phyloP scores from a whole-genome alignment of 1,140 invertebrate genomes.

The Aradophagus sp. region DNA sequence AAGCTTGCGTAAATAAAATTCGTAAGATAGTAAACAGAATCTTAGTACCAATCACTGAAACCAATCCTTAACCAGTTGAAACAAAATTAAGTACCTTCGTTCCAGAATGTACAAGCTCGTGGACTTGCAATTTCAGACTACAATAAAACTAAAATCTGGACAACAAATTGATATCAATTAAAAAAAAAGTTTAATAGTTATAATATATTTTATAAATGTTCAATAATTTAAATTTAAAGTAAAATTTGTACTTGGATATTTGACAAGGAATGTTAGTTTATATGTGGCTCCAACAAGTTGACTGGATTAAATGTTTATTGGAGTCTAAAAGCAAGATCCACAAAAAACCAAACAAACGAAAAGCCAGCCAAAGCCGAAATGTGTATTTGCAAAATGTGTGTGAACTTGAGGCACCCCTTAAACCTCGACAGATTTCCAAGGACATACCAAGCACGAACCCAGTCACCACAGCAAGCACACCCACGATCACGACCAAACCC shows the following conservation, averaged over 20 bases:
- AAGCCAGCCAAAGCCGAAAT: neutral
- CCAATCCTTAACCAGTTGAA: constrained; percentile 9
- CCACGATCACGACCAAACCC: constrained; percentile 70
- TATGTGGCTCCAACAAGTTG: no score
- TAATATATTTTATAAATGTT: constrained; percentile 1
- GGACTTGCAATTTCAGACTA: neutral
- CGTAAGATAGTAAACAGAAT: neutral
- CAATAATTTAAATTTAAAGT: constrained; percentile 1
- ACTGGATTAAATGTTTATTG: no score
- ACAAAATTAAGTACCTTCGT: constrained; percentile 1
- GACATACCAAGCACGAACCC: constrained; percentile 74
- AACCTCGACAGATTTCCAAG: constrained; percentile 78
- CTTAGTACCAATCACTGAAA: constrained; percentile 4
- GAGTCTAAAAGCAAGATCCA: neutral
- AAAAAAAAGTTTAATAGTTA: no score
- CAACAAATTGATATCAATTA: no score
- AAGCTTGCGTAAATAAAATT: constrained; percentile 1
- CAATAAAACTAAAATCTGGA: no score
- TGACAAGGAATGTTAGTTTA: no score
- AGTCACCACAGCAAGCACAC: constrained; percentile 70
- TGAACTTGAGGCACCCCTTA: constrained; percentile 72
- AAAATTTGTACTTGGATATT: no score
- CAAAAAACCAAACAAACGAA: neutral
- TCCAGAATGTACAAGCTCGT: neutral
- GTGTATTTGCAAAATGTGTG: constrained; percentile 54